Evolutionary conservation across 1,140 invertebrate genomes (phyloP), one percentile per base, ranked within the genome.

Genomic region (Physella acuta): DNA sequence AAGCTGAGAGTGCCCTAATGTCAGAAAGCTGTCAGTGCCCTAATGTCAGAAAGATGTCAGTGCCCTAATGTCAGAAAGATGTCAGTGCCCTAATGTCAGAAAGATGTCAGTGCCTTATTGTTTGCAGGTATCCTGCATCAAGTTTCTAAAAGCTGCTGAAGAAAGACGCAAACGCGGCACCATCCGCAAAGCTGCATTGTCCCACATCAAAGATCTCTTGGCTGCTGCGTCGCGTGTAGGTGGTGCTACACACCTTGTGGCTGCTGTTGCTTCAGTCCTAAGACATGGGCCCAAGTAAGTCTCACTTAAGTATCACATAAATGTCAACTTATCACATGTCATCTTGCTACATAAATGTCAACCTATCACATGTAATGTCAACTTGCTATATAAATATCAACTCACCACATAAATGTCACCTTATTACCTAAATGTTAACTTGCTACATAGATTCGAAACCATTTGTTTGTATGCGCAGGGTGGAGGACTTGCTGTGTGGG

Each of bases 401-500:
- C n/a, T n/a, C n/a, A n/a, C n/a, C n/a, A n/a, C n/a, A n/a, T n/a
- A n/a, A n/a, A n/a, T n/a, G n/a, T n/a, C n/a, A n/a, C n/a, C n/a
- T n/a, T n/a, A n/a, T n/a, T n/a, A n/a, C n/a, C n/a, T n/a, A n/a
- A n/a, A n/a, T n/a, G n/a, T n/a, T n/a, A n/a, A n/a, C n/a, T n/a
- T n/a, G n/a, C n/a, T n/a, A n/a, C n/a, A n/a, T n/a, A n/a, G n/a
- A n/a, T n/a, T n/a, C n/a, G n/a, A n/a, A n/a, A n/a, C n/a, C 8
- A 44, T 44, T 44, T 44, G 39, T 71, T 1, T 66, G 60, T 61
- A 49, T 69, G 62, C 73, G 31, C 71, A 85, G 82, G 73, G 77
- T 82, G 51, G 79, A 84, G 17, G 83, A 85, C 64, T 73, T 85
- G 68, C 78, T 77, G 24, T 84, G 82, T 79, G 82, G 83, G 58